phyloP scores from a whole-genome alignment of 2,888 invertebrate species.

The Cephus pulcher region DNA sequence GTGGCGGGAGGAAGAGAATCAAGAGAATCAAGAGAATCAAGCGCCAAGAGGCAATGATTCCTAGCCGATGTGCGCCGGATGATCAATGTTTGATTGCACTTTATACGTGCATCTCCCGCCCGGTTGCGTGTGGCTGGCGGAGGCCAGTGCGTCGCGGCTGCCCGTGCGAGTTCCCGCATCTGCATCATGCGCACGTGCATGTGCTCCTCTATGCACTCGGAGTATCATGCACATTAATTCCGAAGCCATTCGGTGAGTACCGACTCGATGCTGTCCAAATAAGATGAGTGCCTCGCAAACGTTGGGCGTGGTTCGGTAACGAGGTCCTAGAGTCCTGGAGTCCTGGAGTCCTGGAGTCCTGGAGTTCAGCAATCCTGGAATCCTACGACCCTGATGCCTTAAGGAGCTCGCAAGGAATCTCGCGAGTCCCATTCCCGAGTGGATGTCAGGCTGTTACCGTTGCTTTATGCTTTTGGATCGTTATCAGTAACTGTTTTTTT shows the following conservation, averaged over 20 bases:
- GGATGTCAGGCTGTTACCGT: neutral
- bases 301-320: neutral
- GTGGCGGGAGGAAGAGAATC: neutral
- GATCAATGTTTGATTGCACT: constrained; percentile 55
- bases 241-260: neutral
- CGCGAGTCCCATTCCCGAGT: no score
- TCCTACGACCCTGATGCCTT: neutral
- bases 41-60: constrained; percentile 39
- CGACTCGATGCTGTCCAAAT: neutral
- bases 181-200: neutral
- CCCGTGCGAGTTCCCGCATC: neutral
- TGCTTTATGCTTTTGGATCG: neutral
- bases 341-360: no score
- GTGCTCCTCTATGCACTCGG: neutral
- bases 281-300: neutral
- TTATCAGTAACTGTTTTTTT: neutral
- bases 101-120: constrained; percentile 31
- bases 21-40: constrained; percentile 32
- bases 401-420: neutral
- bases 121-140: neutral
- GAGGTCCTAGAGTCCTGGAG: neutral
- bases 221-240: neutral
- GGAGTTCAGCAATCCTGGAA: neutral
- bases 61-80: constrained; percentile 37
- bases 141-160: neutral